Evolutionary conservation across 2,797 vertebrate genomes (phyloP).

Genomic region (Muraenolepis orangiensis): DNA sequence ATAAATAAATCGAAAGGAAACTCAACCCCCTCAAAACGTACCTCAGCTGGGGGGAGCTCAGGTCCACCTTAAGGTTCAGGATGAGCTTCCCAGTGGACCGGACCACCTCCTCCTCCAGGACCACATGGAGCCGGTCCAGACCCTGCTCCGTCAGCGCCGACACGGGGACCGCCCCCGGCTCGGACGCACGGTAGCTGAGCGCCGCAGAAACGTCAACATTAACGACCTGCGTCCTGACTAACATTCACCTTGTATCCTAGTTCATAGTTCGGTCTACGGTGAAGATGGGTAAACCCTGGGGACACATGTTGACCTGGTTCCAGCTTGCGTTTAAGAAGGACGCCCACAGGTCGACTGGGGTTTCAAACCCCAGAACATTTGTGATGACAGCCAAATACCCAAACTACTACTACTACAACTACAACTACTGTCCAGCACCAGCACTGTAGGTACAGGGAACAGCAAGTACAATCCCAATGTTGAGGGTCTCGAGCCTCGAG

Average conservation of each 20-base stretch:
- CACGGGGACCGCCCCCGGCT: conserved; percentile 65
- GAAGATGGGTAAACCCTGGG: not conserved
- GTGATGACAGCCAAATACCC: too few relatives aligned
- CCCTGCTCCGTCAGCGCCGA: conserved; percentile 82
- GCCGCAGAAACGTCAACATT: not conserved
- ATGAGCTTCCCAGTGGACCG: conserved; percentile 76
- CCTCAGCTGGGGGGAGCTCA: conserved; percentile 84
- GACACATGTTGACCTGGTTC: not conserved
- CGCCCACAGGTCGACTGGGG: too few relatives aligned
- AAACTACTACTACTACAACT: too few relatives aligned
- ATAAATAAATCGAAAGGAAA: not conserved
- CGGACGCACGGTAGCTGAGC: conserved; percentile 71
- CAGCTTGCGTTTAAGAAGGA: not conserved
- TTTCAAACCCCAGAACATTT: too few relatives aligned
- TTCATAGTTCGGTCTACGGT: not conserved
- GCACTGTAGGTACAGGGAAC: too few relatives aligned
- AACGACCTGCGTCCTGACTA: not conserved
- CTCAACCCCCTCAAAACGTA: conserved; percentile 45
- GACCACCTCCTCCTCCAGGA: conserved; percentile 77
- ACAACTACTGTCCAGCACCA: too few relatives aligned
- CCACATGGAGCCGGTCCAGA: conserved; percentile 72
- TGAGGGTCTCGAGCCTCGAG: too few relatives aligned
- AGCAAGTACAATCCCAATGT: too few relatives aligned
- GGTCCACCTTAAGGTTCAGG: conserved; percentile 74
- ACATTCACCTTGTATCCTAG: not conserved